These are phyloP conservation scores for Cheilinus undulatus DNA, from an alignment of 2,113 vertebrate species.

Conservation along the genomic window DNA sequence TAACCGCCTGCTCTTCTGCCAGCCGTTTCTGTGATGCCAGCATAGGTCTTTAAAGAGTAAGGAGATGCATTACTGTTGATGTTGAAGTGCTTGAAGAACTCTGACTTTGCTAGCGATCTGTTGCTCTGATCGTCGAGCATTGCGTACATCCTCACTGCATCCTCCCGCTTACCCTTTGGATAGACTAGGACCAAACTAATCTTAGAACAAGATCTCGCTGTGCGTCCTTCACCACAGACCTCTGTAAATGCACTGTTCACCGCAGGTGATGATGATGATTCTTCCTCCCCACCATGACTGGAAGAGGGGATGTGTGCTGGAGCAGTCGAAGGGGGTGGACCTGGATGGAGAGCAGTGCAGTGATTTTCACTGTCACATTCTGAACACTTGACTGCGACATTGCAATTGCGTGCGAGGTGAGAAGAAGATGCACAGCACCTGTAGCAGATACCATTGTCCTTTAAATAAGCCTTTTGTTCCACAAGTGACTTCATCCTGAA, in stretches of 20 bases:
- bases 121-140: constrained; percentile 11
- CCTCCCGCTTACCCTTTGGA: not conserved
- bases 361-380: not conserved
- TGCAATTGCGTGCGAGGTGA: not conserved
- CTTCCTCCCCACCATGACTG: not conserved
- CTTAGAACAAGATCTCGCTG: constrained; percentile 5
- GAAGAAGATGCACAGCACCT: not conserved
- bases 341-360: not conserved
- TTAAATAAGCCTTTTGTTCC: not conserved
- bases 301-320: no score
- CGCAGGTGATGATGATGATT: no score
- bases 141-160: not conserved
- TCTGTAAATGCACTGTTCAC: not conserved
- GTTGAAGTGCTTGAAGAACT: constrained; percentile 4
- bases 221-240: not conserved
- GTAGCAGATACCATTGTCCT: not conserved
- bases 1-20: not conserved
- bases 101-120: not conserved
- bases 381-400: not conserved
- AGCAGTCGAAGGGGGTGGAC: not conserved
- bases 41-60: constrained; percentile 6
- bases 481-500: not conserved
- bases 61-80: not conserved
- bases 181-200: constrained; percentile 6
- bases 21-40: not conserved